Conservation (phyloP, 37 sponge, comb jelly and placozoan species). For the Haliclona indistincta region DNA sequence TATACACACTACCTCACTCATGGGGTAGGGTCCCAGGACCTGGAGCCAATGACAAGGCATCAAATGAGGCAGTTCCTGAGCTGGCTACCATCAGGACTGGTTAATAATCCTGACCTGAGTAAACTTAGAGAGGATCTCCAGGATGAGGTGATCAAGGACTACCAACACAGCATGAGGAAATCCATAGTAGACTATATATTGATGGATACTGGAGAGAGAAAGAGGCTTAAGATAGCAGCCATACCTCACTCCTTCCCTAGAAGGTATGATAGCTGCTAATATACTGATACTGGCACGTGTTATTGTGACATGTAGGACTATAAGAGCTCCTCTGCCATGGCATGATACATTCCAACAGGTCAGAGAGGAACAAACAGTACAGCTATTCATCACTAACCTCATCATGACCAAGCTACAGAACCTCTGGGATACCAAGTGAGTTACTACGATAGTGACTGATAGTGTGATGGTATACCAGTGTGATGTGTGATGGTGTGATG, state of each 20-base stretch:
- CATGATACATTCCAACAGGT: constrained; percentile 32
- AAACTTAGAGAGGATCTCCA: constrained; percentile 36
- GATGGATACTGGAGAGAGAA: constrained; percentile 72
- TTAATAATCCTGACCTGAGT: constrained; percentile 53
- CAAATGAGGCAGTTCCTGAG: constrained; percentile 39
- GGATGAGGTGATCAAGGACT: constrained; percentile 76
- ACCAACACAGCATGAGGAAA: constrained; percentile 76
- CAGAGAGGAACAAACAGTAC: constrained; percentile 33
- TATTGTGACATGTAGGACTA: constrained; percentile 13
- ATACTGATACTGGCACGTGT: not conserved
- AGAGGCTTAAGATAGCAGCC: constrained; percentile 70
- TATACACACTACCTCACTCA: constrained; percentile 79
- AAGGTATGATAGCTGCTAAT: not conserved
- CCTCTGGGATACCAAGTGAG: constrained; percentile 86
- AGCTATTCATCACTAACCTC: constrained; percentile 76
- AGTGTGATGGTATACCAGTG: not conserved
- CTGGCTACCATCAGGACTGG: constrained; percentile 34
- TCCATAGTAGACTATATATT: constrained; percentile 87
- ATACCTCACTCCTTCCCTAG: constrained; percentile 44
- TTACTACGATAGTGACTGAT: not conserved
- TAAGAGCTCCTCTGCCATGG: constrained; percentile 95
- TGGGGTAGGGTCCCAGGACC: constrained; percentile 48
- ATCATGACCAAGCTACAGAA: constrained; percentile 68
- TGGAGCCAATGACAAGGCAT: constrained; percentile 67
- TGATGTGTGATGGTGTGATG: not conserved